These are phyloP conservation scores for Maccullochella peelii DNA, from an alignment of 2,113 vertebrate genomes.

Conservation along the genomic window DNA sequence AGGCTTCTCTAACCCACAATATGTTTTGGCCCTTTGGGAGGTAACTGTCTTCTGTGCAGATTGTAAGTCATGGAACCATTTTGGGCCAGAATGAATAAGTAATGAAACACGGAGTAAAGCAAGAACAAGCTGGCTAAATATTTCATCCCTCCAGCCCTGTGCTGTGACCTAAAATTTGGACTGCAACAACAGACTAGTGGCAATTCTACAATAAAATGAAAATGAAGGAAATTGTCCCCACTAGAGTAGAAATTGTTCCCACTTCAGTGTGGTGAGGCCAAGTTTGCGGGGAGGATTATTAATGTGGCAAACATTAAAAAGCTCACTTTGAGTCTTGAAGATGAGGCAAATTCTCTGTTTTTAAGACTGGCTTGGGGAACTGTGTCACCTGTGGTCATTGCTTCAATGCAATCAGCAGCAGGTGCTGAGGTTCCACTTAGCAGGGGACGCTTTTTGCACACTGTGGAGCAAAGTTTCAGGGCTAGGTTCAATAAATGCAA, in stretches of 20 bases:
- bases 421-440: not conserved
- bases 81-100: slow-evolving; percentile 76
- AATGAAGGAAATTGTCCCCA: slow-evolving; percentile 45
- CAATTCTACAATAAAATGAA: slow-evolving; percentile 35
- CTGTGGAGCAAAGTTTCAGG: not conserved
- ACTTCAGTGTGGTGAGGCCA: not conserved
- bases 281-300: slow-evolving; percentile 3
- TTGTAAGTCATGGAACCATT: slow-evolving; percentile 67
- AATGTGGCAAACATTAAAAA: slow-evolving; percentile 32
- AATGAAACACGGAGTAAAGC: slow-evolving; percentile 65
- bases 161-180: slow-evolving; percentile 65
- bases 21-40: slow-evolving; percentile 59
- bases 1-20: slow-evolving; percentile 56
- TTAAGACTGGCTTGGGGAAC: not conserved
- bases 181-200: slow-evolving; percentile 35
- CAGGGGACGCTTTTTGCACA: not conserved
- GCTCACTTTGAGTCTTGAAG: slow-evolving; percentile 10
- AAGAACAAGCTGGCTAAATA: slow-evolving; percentile 70
- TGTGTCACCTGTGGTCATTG: slow-evolving; percentile 10
- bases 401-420: slow-evolving; percentile 22
- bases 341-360: not conserved
- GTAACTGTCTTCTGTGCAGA: slow-evolving; percentile 55
- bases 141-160: slow-evolving; percentile 66
- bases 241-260: slow-evolving; percentile 18
- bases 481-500: not conserved